Base-by-base conservation (phyloP, 2,888 invertebrate genomes). In the Platynereis dumerilii region DNA sequence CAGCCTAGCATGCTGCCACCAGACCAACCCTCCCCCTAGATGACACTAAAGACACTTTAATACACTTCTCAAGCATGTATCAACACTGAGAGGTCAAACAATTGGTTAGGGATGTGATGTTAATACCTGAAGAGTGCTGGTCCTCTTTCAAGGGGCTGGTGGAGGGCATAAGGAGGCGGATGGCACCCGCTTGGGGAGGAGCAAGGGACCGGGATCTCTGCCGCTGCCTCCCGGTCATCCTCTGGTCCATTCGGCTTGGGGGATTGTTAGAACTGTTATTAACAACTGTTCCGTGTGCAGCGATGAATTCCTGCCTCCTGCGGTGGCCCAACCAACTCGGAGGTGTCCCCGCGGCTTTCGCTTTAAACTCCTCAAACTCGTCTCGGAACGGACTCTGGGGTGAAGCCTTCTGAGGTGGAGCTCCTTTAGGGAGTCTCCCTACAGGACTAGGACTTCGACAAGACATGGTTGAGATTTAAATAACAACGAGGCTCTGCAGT, bases 331-430 rank as follows among this genome's bases (percentile, higher is more conserved):
- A 65, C 26, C 60, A 29, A 12, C 54, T 58, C n/a, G 57, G 57
- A 5, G 61, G 61, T 2, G 48, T 58, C 12, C 34, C 34, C 22
- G 28, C 39, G 5, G 66, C 66, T 22, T 57, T 28, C 15, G 66
- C 61, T 20, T 57, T 45, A 53, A 34, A 66, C 53, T 66, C 66
- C 22, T 61, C 66, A 29, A 66, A 66, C 34, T 66, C 66, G 27
- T 66, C 66, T 20, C 42, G 60, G 26, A 64, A 58, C 15, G 58
- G 34, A 15, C 45, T 29, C 27, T 44, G 55, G 24, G 44, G 44
- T 10, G 56, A 34, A 17, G 24, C 28, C 56, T 22, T 42, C 24
- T n/a, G 28, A n/a, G n/a, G n/a, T 17, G 10, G 42, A n/a, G 3
- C 3, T n/a, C 20, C 48, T 7, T 48, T 22, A 12, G 48, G 20